Conservation (phyloP, 2,888 invertebrate genomes). For the Drosophila lacicola region DNA sequence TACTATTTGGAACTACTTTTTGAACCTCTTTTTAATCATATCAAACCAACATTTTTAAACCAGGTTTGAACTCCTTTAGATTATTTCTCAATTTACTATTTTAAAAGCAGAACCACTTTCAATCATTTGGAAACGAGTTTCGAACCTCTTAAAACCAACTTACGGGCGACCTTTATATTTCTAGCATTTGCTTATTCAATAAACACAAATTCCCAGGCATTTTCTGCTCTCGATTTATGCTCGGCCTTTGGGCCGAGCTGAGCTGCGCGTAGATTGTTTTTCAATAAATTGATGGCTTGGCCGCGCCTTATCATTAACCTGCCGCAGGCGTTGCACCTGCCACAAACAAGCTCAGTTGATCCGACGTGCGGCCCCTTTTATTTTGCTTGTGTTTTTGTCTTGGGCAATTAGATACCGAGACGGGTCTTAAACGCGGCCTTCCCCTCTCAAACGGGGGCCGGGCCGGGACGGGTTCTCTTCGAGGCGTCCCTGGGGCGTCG, state of each 20-base stretch:
- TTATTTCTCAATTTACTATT: too few relatives aligned
- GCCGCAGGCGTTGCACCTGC: constrained; percentile 59
- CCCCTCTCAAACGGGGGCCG: not conserved
- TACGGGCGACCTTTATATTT: not conserved
- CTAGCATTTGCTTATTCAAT: constrained; percentile 21
- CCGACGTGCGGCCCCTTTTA: not conserved
- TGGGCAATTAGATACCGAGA: constrained; percentile 67
- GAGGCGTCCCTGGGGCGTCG: constrained; percentile 66
- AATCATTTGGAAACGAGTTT: too few relatives aligned
- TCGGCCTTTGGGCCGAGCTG: constrained; percentile 2
- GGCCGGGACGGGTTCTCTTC: not conserved
- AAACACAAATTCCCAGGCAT: constrained; percentile 9
- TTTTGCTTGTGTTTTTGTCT: constrained; percentile 12
- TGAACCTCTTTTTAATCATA: too few relatives aligned
- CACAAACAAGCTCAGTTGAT: constrained; percentile 8
- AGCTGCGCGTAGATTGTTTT: constrained; percentile 54
- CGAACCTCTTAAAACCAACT: too few relatives aligned
- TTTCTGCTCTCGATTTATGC: constrained; percentile 18
- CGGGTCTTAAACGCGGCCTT: constrained; percentile 14
- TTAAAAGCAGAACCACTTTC: too few relatives aligned
- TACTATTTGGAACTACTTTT: too few relatives aligned
- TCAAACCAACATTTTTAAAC: too few relatives aligned
- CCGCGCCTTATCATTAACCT: constrained; percentile 40
- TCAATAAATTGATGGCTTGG: constrained; percentile 65
- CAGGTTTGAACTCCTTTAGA: too few relatives aligned